A percentile compares a stretch with the other conserved stretches of the same genome.
Evolutionary conservation across 1,140 invertebrate species (phyloP).

Genomic region (Mamestra configurata): DNA sequence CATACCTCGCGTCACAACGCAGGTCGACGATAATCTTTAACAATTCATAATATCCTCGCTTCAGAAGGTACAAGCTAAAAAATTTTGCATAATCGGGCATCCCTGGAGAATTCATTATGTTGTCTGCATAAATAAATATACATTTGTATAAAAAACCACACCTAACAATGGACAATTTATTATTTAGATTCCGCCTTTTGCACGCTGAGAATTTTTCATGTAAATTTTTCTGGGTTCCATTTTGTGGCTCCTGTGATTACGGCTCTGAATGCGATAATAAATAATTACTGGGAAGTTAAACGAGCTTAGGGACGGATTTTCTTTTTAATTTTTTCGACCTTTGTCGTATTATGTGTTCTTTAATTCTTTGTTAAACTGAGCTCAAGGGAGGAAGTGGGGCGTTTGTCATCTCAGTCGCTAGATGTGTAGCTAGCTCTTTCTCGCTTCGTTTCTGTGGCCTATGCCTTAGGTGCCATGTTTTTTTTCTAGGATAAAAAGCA

Average conservation of each 20-base stretch:
- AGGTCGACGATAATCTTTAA: conserved; percentile 30
- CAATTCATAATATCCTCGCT: conserved; percentile 55
- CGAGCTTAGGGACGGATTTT: conserved; percentile 28
- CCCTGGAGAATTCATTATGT: conserved; percentile 77
- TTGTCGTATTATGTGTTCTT: conserved; percentile 15
- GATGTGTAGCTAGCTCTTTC: too few relatives aligned
- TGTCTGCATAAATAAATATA: conserved; percentile 76
- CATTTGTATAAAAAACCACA: conserved; percentile 66
- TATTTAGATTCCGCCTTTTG: conserved; percentile 80
- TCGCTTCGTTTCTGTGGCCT: neutral
- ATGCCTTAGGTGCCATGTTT: neutral
- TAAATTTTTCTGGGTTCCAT: conserved; percentile 67
- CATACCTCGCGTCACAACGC: neutral
- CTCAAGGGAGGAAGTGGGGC: neutral
- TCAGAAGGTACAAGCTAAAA: conserved; percentile 52
- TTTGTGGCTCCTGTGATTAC: conserved; percentile 63
- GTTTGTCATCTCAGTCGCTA: neutral
- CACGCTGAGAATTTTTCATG: conserved; percentile 76
- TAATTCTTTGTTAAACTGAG: conserved; percentile 5
- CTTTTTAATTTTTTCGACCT: conserved; percentile 36
- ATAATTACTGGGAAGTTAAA: conserved; percentile 53
- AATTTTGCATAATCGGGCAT: conserved; percentile 75
- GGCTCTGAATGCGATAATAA: conserved; percentile 49
- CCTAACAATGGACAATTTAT: conserved; percentile 83
- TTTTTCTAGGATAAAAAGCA: too few relatives aligned